Base-by-base conservation (phyloP, 2,797 vertebrate genomes). In the Alosa sapidissima region DNA sequence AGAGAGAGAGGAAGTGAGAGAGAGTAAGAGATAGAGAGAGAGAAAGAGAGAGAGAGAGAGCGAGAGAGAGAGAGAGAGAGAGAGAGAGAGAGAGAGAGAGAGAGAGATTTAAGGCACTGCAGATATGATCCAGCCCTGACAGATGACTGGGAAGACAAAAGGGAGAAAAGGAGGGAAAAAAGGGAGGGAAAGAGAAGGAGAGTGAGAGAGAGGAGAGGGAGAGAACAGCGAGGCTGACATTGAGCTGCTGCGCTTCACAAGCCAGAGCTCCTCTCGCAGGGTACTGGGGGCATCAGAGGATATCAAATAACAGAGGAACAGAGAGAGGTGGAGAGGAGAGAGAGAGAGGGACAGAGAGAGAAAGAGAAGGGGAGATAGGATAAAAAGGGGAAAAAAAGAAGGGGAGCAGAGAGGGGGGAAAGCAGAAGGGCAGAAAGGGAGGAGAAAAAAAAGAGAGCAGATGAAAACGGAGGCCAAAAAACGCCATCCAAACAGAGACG, bases 221-320 rank as follows among this genome's bases (percentile, higher is more conserved):
- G 16, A 24, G 72, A 87, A 82, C 81, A 62, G 81, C 84, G 24
- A 81, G 81, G 81, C 83, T 87, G 72, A 87, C 85, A 88, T 88
- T 87, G 87, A 88, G 89, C 16, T 65, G 36, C 75, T 45, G 84
- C 72, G 84, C 81, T 72, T 89, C 81, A 88, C 81, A 84, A 86
- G 49, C 84, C 84, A 84, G 81, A 82, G 65, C 65, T 36, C 87
- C 82, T 89, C 85, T 49, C 81, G 55, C 11, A 86, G 85, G 85
- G 89, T 88, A 83, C 33, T 58, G 84, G 87, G 60, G 84, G 82
- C 75, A 81, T 72, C n/a, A 85, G 60, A 55, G 48, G 33, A 21
- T 8, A 60, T 81, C 75, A 54, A 28, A 84, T 84, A 55, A 84
- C 51, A 58, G 3, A n/a, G 19, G 16, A 33, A 62, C 48, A 62